Evolutionary conservation across 1,140 invertebrate species (phyloP), one percentile per base, ranked within the genome.

Genomic region (Brachionus sp.): DNA sequence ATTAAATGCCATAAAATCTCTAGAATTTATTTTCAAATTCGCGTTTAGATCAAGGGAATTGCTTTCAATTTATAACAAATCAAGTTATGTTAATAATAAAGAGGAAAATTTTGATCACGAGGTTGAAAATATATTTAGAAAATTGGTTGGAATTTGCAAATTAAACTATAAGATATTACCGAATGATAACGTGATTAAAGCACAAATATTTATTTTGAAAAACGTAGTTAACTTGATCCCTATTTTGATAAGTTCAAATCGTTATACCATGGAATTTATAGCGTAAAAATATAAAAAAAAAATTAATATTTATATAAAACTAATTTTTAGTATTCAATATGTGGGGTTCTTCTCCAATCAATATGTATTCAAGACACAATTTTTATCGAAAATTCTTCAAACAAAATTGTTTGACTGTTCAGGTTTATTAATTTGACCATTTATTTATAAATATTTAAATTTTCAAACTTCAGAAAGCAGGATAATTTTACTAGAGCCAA

Each of bases 1-100:
- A 12, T 62, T 80, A 80, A 80, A 44, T 23, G 57, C 77, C 19
- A 80, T 80, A 7, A 80, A 80, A 29, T 80, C 77, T 44, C 62
- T 80, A n/a, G 77, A 80, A 35, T 80, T 62, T 80, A 66, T 80
- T 12, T 80, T 80, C 23, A 80, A 80, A 44, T 80, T 80, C 57
- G 50, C 50, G 12, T 80, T 80, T 44, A 80, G 37, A 62, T 80
- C 77, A n/a, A 35, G 77, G 10, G 62, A 80, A 44, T 37, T 80
- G 9, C 37, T 80, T 2, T 80, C 77, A 62, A 39, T 62, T 50
- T 80, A 62, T 25, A 80, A 42, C 23, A 57, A 29, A 12, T 80
- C 77, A 2, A 80, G 42, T 35, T 46, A 75, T 29, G 33, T 53
- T 3, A 37, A 80, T 23, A 29, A 33, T 6, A 80, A 62, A 80